Percentiles rank a stretch among this genome's conserved stretches.
phyloP scores from a whole-genome alignment of 2,888 invertebrate species.

The Noctua fimbriata region DNA sequence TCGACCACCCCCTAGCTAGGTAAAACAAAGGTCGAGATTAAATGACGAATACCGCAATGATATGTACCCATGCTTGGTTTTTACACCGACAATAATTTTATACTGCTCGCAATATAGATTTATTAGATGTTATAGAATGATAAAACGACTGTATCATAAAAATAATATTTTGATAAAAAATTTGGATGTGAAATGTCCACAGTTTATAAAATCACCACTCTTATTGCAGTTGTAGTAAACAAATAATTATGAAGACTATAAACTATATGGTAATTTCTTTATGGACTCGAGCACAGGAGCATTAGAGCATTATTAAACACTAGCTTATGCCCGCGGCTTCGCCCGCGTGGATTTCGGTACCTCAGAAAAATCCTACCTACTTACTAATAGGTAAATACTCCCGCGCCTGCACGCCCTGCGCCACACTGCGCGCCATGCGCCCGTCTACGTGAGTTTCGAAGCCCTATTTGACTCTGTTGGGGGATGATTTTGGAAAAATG shows the following conservation, averaged over 20 bases:
- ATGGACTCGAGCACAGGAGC: background rate
- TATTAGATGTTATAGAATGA: background rate
- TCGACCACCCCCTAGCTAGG: too few species aligned
- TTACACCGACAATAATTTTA: conserved; percentile 25
- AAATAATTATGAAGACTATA: background rate
- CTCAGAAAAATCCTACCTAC: too few species aligned
- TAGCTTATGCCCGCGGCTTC: too few species aligned
- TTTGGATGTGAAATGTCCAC: background rate
- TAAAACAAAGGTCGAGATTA: background rate
- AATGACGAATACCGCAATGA: background rate
- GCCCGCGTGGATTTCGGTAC: too few species aligned
- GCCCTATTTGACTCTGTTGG: too few species aligned
- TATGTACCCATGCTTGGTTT: conserved; percentile 1
- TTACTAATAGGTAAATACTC: too few species aligned
- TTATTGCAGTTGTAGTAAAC: background rate
- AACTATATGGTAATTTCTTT: conserved; percentile 5
- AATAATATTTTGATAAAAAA: background rate
- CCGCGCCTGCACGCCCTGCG: too few species aligned
- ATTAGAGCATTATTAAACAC: background rate
- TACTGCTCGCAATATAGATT: conserved; percentile 31
- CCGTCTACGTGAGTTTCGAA: too few species aligned
- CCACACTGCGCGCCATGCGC: too few species aligned
- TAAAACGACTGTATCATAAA: conserved; percentile 26
- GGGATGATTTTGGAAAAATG: too few species aligned
- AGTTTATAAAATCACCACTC: conserved; percentile 5